Evolutionary conservation across 2,113 vertebrate genomes (phyloP).

Genomic region (Ivindomyrus marchei): DNA sequence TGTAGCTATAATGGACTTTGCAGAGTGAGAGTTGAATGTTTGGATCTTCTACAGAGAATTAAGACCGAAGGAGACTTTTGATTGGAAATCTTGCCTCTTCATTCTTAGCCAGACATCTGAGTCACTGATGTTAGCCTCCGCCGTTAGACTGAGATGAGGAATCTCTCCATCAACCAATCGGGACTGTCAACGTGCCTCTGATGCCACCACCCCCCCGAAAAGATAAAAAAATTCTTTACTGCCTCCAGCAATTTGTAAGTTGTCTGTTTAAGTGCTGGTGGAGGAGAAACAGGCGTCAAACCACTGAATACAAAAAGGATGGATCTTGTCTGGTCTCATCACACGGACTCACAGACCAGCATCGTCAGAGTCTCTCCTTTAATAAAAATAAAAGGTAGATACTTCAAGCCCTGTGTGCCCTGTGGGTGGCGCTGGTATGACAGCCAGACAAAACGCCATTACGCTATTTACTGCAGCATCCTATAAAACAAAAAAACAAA

Average conservation of each 20-base stretch:
- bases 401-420: not conserved
- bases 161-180: not conserved
- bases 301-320: not conserved
- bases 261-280: not conserved
- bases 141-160: not conserved
- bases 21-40: not conserved
- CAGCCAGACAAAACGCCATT: not conserved
- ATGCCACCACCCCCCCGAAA: not conserved
- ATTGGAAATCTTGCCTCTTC: not conserved
- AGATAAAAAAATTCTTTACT: not conserved
- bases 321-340: not conserved
- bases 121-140: not conserved
- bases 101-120: not conserved
- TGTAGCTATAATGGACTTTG: not conserved
- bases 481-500: not conserved
- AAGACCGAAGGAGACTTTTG: not conserved
- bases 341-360: not conserved
- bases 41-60: not conserved
- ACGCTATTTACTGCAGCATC: slow-evolving; percentile 21
- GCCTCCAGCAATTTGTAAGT: not conserved
- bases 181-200: not conserved
- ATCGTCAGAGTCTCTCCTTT: not conserved
- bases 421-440: not conserved
- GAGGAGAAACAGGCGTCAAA: too few species aligned
- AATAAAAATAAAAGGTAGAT: not conserved